Evolutionary conservation across 2,797 vertebrate species (phyloP).

Genomic region (Sebastes umbrosus): DNA sequence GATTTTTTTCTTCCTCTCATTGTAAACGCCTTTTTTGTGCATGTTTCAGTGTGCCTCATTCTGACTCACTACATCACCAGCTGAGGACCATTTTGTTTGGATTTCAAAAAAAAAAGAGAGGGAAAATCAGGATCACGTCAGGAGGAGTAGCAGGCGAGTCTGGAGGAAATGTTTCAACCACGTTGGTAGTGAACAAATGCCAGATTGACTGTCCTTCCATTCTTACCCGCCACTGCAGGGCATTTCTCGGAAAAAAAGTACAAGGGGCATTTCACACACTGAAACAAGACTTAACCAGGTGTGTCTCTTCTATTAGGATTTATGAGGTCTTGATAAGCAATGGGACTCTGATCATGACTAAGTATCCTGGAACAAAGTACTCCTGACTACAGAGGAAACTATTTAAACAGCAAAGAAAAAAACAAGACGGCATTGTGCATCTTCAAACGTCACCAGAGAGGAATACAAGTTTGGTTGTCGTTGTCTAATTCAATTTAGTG

Average conservation of each 20-base stretch:
- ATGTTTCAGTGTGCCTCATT: background rate
- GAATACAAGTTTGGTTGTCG: background rate
- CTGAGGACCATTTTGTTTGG: conserved; percentile 22
- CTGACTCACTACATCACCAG: conserved; percentile 27
- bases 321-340: conserved; percentile 52
- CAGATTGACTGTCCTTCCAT: background rate
- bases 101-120: conserved; percentile 2
- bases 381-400: background rate
- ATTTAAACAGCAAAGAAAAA: background rate
- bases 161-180: conserved; percentile 3
- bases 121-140: background rate
- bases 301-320: conserved; percentile 22
- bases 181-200: background rate
- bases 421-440: background rate
- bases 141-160: background rate
- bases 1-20: background rate
- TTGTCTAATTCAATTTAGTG: background rate
- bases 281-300: conserved; percentile 4
- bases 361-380: background rate
- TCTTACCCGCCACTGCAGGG: background rate
- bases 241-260: conserved; percentile 18
- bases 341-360: conserved; percentile 22
- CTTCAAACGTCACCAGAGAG: background rate
- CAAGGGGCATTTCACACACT: conserved; percentile 9
- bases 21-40: background rate